Conservation (phyloP, 2,888 invertebrate species). For the Galerucella nymphaeae region DNA sequence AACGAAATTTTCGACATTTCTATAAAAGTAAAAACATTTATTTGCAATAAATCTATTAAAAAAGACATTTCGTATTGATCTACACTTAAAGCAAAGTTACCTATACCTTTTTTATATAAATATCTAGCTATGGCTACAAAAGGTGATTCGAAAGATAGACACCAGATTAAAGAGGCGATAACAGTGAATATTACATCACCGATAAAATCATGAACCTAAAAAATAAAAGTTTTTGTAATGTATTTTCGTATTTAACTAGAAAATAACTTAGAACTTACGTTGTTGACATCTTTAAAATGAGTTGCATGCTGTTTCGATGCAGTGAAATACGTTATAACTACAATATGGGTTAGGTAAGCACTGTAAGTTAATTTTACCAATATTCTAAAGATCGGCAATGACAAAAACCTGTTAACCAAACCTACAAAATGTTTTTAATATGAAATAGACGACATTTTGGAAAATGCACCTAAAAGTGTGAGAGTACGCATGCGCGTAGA, state of each 20-base stretch:
- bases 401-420: constrained; percentile 66
- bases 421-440: constrained; percentile 53
- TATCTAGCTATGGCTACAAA: constrained; percentile 37
- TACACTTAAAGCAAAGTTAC: too few relatives aligned
- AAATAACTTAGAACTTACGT: constrained; percentile 44
- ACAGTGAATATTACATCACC: constrained; percentile 63
- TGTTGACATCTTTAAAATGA: constrained; percentile 46
- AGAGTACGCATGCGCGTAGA: too few relatives aligned
- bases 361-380: constrained; percentile 67
- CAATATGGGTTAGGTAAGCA: constrained; percentile 66
- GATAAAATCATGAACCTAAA: constrained; percentile 61
- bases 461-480: too few relatives aligned
- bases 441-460: too few relatives aligned
- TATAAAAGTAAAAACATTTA: neutral
- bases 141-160: constrained; percentile 64
- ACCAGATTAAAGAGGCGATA: constrained; percentile 59
- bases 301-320: constrained; percentile 38
- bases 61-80: neutral
- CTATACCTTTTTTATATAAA: constrained; percentile 36
- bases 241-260: too few relatives aligned
- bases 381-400: constrained; percentile 65
- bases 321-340: constrained; percentile 52
- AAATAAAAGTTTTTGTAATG: constrained; percentile 1
- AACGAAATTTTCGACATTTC: neutral
- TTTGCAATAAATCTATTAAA: neutral